These are phyloP conservation scores for Oreotrochilus melanogaster DNA, from an alignment of 2,113 vertebrate species.

Conservation along the genomic window DNA sequence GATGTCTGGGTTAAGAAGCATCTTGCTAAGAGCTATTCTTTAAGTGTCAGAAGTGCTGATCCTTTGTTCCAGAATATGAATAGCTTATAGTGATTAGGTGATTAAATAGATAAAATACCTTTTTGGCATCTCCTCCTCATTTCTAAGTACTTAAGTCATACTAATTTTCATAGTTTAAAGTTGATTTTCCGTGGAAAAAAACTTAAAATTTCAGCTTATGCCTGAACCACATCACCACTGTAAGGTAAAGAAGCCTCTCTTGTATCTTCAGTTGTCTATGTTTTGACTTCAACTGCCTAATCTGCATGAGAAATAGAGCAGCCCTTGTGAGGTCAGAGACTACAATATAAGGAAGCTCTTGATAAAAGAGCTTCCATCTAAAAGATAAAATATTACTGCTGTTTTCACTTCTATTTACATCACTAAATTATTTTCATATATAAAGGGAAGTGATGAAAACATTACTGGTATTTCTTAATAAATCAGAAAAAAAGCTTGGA, in stretches of 20 bases:
- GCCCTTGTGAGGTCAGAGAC: background rate
- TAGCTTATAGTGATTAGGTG: background rate
- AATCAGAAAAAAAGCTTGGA: fast-evolving
- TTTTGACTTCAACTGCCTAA: background rate
- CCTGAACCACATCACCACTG: background rate
- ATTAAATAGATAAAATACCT: background rate
- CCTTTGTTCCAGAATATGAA: background rate
- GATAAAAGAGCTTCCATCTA: background rate
- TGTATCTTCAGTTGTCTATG: background rate
- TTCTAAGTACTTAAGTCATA: background rate
- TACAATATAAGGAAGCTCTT: background rate
- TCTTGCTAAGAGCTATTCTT: background rate
- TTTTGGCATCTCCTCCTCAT: background rate
- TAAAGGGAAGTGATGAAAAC: background rate
- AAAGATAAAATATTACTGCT: background rate
- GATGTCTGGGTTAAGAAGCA: background rate
- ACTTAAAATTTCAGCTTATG: background rate
- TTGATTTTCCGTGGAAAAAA: background rate
- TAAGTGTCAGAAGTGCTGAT: background rate
- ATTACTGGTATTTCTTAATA: background rate
- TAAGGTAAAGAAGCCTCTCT: background rate
- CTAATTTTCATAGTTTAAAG: background rate
- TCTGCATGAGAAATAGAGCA: background rate
- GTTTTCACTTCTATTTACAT: background rate
- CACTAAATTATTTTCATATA: background rate